Evolutionary conservation across 2,888 invertebrate species (phyloP).

Genomic region (Lepidochrysops patricia): DNA sequence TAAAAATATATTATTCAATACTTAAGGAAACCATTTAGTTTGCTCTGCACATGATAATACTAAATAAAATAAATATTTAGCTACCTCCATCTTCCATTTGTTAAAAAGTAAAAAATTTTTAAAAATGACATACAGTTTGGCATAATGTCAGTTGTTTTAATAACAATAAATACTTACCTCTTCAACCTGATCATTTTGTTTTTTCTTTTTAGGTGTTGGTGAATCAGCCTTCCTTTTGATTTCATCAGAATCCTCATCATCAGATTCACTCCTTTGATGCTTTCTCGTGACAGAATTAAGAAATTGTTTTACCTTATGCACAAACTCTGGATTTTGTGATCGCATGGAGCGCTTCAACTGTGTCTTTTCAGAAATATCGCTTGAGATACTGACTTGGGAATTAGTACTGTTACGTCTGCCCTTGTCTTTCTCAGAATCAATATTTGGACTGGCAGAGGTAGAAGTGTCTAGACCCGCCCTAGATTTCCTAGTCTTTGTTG

Average conservation of each 20-base stretch:
- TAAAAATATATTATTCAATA: too few relatives aligned
- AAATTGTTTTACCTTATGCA: constrained; percentile 76
- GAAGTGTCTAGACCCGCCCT: constrained; percentile 58
- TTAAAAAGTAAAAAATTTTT: neutral
- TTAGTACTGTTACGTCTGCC: constrained; percentile 48
- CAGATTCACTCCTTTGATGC: constrained; percentile 36
- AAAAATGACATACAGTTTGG: neutral
- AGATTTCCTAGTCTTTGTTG: constrained; percentile 63
- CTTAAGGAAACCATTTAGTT: too few relatives aligned
- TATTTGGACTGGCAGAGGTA: constrained; percentile 45
- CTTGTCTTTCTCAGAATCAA: constrained; percentile 46
- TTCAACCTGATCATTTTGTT: constrained; percentile 25
- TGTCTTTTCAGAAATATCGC: constrained; percentile 46
- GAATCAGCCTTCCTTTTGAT: constrained; percentile 35
- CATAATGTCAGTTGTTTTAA: neutral
- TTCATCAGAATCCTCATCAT: constrained; percentile 42
- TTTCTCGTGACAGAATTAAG: constrained; percentile 69
- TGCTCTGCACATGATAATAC: neutral
- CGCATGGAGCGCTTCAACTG: constrained; percentile 69
- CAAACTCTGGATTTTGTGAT: constrained; percentile 78
- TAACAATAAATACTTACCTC: constrained; percentile 21
- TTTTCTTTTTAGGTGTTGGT: constrained; percentile 32
- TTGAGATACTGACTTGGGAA: constrained; percentile 51
- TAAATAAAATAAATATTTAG: neutral
- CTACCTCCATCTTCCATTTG: neutral